Evolutionary conservation across 2,113 vertebrate genomes (phyloP).

Genomic region (Hippocampus zosterae): DNA sequence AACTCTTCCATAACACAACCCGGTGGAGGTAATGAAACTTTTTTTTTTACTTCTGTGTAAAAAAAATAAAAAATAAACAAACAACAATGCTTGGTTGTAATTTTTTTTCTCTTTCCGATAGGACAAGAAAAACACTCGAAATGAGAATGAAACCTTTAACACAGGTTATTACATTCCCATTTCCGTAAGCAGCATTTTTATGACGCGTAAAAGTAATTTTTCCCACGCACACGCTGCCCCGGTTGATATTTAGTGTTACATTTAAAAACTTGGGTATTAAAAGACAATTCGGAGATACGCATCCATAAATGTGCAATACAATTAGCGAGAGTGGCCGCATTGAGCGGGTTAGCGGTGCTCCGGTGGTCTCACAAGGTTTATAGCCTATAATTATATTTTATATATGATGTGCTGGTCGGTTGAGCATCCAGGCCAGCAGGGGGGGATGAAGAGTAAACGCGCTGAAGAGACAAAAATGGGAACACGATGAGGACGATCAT

Average conservation of each 20-base stretch:
- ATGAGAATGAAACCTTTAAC: background rate
- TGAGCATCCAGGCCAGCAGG: slow-evolving; percentile 22
- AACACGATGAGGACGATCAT: background rate
- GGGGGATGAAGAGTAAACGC: background rate
- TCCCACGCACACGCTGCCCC: background rate
- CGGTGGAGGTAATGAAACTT: background rate
- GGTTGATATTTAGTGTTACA: background rate
- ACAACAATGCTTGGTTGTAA: background rate
- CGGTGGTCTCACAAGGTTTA: slow-evolving; percentile 39
- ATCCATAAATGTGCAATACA: background rate
- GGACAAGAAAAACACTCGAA: background rate
- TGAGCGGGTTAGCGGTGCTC: slow-evolving; percentile 1
- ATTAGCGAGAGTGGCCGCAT: background rate
- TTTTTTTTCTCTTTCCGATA: background rate
- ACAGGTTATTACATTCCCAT: background rate
- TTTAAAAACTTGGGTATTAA: background rate
- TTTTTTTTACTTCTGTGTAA: background rate
- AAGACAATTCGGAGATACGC: background rate
- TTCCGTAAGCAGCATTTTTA: background rate
- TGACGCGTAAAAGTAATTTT: background rate
- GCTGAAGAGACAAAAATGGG: background rate
- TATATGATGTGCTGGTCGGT: slow-evolving; percentile 36
- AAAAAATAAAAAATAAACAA: background rate
- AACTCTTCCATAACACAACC: background rate
- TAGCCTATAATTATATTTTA: slow-evolving; percentile 50